Conservation (phyloP, 2,113 vertebrate genomes). For the Pholis gunnellus region DNA sequence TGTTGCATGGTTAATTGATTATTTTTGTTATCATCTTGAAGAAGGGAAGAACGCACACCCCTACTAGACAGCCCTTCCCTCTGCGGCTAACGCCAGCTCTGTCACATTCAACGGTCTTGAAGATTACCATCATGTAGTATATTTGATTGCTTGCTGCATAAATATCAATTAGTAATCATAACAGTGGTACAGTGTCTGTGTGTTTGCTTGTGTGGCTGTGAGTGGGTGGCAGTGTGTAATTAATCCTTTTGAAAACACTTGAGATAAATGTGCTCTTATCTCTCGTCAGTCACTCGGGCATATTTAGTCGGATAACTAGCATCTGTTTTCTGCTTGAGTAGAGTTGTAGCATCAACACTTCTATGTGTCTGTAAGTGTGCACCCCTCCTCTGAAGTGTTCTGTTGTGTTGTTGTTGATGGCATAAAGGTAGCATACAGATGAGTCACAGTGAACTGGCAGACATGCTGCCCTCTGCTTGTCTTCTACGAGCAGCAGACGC, state of each 20-base stretch:
- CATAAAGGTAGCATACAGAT: too few species aligned
- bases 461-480: too few species aligned
- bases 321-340: conserved; percentile 24
- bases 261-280: conserved; percentile 50
- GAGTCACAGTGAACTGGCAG: too few species aligned
- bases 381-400: background rate
- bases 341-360: background rate
- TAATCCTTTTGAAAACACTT: conserved; percentile 58
- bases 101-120: background rate
- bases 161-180: conserved; percentile 16
- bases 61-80: background rate
- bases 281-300: conserved; percentile 15
- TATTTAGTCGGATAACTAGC: conserved; percentile 20
- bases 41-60: background rate
- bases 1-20: too few species aligned
- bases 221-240: conserved; percentile 45
- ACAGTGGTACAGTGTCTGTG: background rate
- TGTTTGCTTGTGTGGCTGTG: conserved; percentile 16
- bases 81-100: background rate
- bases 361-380: background rate
- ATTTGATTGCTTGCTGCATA: conserved; percentile 16
- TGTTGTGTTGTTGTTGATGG: too few species aligned
- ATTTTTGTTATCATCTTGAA: too few species aligned
- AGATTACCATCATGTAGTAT: background rate
- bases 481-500: too few species aligned